These are phyloP conservation scores for Tyto alba DNA, from an alignment of 2,113 vertebrate species.

Conservation along the genomic window DNA sequence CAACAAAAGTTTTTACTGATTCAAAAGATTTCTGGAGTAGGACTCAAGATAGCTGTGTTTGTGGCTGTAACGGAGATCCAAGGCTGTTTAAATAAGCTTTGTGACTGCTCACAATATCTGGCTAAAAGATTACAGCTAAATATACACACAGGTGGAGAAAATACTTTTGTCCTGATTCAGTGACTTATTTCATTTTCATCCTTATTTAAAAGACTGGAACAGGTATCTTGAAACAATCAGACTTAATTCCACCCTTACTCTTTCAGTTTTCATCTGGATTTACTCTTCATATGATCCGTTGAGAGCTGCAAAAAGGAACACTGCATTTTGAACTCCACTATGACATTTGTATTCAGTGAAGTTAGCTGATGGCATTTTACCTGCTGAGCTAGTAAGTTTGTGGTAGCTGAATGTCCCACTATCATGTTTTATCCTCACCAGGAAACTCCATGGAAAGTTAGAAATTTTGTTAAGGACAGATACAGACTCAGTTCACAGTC, in stretches of 20 bases:
- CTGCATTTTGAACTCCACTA: neutral
- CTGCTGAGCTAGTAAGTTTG: neutral
- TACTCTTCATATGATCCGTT: neutral
- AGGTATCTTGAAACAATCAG: neutral
- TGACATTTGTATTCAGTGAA: neutral
- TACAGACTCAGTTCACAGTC: neutral
- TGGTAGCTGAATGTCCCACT: neutral
- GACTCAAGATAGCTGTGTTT: neutral
- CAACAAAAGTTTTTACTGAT: neutral
- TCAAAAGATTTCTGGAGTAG: neutral
- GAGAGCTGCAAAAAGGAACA: neutral
- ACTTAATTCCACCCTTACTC: neutral
- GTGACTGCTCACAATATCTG: neutral
- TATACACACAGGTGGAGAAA: slow-evolving; percentile 19
- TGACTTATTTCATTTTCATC: neutral
- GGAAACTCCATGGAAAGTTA: neutral
- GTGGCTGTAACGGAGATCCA: neutral
- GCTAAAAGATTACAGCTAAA: neutral
- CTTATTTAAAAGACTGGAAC: neutral
- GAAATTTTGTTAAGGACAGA: neutral
- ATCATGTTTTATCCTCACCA: neutral
- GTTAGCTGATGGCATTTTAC: neutral
- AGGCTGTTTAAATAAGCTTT: neutral
- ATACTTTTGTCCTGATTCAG: slow-evolving; percentile 6
- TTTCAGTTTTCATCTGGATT: neutral